Evolutionary conservation across 2,888 invertebrate genomes (phyloP), one percentile per base, ranked within the genome.

Genomic region (Drosophila suboccidentalis): DNA sequence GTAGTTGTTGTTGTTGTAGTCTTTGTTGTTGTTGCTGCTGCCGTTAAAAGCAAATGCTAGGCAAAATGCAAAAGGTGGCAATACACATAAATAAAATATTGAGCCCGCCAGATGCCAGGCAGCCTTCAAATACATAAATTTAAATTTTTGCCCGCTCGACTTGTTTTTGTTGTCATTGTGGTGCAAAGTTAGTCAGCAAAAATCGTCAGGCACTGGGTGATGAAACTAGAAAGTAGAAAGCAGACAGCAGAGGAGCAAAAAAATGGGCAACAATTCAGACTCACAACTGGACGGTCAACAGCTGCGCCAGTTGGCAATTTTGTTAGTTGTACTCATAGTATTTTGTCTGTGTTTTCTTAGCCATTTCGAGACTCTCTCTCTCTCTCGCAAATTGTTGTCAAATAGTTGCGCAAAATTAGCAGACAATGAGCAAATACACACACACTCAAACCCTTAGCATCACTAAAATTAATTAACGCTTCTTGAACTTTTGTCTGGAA

Each of bases 111-210:
- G 70, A 66, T 79, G 75, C 49, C 63, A 64, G n/a, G 29, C 44
- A 51, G 43, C 58, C 55, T 62, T 38, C 47, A 49, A 66, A 70
- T 71, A 78, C 71, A 89, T 84, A 87, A 84, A 83, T 87, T 83
- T 87, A 87, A 80, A 83, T 89, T 80, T 80, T 61, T 43, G 55
- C 46, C 34, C 22, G 17, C 57, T 46, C 41, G 43, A 17, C 53
- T 41, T 32, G 46, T 46, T 46, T 39, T 68, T 39, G 26, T 26
- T 49, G 15, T 22, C 44, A n/a, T 51, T 51, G 41, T 36, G 53
- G 36, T n/a, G 47, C 51, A 86, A 89, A 89, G 89, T 89, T 84
- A 89, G 89, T 87, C 87, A 89, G 83, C 83, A 75, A 63, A 87
- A 89, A 83, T 83, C 61, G 62, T 41, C 17, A 38, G 34, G 10